Percentiles rank a stretch among this genome's conserved stretches.
These are phyloP conservation scores for Origma solitaria DNA, from an alignment of 2,113 vertebrate genomes.

Conservation along the genomic window DNA sequence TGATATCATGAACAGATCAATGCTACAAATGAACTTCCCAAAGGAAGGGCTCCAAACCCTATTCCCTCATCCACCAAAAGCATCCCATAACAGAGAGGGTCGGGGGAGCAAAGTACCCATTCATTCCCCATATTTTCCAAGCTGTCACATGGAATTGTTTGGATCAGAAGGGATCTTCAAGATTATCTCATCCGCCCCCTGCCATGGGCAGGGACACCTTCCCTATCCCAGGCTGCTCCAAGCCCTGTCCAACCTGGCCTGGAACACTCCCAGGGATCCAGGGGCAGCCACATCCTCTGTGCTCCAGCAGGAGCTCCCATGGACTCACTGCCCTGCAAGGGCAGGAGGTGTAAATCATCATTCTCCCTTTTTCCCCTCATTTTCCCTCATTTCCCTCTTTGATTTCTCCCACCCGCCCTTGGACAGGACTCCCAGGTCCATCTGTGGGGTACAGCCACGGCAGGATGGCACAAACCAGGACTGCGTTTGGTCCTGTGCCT, in stretches of 20 bases:
- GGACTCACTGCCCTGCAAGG: neutral
- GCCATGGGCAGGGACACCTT: neutral
- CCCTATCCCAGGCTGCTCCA: neutral
- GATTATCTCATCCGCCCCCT: neutral
- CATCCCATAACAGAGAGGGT: neutral
- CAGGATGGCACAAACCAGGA: neutral
- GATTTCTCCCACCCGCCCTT: accelerated
- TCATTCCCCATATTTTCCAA: neutral
- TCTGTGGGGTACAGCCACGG: neutral
- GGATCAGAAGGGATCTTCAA: neutral
- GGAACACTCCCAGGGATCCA: neutral
- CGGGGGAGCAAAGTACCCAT: accelerated
- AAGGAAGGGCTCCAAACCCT: neutral
- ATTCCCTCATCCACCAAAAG: accelerated
- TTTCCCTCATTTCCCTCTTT: neutral
- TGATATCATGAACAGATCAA: neutral
- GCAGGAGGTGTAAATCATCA: neutral
- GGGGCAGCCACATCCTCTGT: neutral
- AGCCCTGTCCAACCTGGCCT: accelerated
- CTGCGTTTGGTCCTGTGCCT: neutral
- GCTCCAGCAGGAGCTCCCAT: neutral
- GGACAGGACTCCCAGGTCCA: accelerated
- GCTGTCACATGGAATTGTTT: neutral
- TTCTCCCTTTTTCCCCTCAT: too few relatives aligned
- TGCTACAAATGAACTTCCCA: neutral